These are phyloP conservation scores for Corticium candelabrum DNA, from an alignment of 37 sponge, comb jelly and placozoan genomes.

Conservation along the genomic window DNA sequence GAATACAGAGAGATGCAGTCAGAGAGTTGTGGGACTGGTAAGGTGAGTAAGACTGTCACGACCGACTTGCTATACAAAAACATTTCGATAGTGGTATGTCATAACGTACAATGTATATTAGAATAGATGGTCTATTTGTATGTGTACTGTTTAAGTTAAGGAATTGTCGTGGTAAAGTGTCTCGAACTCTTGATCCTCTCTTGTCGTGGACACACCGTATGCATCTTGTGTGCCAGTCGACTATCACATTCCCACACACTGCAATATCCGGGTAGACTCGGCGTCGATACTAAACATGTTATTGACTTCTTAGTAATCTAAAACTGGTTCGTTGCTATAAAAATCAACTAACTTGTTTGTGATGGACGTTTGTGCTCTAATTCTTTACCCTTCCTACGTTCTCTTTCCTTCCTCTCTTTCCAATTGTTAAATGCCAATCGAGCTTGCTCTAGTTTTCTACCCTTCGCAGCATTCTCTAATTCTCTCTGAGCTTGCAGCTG, in stretches of 20 bases:
- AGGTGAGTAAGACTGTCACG: too few species aligned
- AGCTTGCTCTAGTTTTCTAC: conserved; percentile 12
- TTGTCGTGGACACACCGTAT: background rate
- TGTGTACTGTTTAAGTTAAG: too few species aligned
- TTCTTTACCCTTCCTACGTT: conserved; percentile 12
- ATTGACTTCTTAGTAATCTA: background rate
- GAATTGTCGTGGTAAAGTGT: too few species aligned
- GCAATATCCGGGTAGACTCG: conserved; percentile 64
- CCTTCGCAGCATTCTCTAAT: background rate
- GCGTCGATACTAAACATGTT: conserved; percentile 29
- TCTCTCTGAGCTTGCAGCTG: background rate
- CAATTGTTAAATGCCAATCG: conserved; percentile 28
- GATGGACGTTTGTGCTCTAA: background rate
- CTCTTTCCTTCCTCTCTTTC: conserved; percentile 39
- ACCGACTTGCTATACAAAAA: too few species aligned
- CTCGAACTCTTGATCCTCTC: too few species aligned
- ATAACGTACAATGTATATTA: too few species aligned
- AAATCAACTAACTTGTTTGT: conserved; percentile 8
- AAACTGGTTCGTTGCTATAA: background rate
- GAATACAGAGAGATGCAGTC: background rate
- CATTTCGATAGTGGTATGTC: too few species aligned
- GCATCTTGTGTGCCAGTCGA: conserved; percentile 16
- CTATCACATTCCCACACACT: conserved; percentile 81
- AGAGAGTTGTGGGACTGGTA: background rate
- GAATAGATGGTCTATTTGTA: too few species aligned